Evolutionary conservation across 2,113 vertebrate genomes (phyloP).

Genomic region (Syrrhaptes paradoxus): DNA sequence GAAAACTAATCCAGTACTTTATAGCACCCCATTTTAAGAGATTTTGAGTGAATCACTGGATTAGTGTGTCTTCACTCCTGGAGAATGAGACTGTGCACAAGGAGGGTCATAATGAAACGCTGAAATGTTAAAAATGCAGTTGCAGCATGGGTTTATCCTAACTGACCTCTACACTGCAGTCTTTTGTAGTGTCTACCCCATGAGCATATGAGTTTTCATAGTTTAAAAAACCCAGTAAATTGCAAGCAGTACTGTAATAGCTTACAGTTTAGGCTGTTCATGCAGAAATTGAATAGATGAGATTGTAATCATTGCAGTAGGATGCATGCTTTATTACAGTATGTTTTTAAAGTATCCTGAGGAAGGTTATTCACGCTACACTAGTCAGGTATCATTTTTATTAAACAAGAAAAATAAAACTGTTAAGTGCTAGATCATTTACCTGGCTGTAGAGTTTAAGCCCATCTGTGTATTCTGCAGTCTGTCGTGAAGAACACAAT

Average conservation of each 20-base stretch:
- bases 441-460: background rate
- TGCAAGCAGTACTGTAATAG: background rate
- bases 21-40: background rate
- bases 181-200: background rate
- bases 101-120: background rate
- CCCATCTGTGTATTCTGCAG: background rate
- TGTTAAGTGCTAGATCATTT: conserved; percentile 2
- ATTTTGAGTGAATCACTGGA: background rate
- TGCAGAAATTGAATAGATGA: conserved; percentile 23
- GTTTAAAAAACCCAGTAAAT: background rate
- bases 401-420: conserved; percentile 59
- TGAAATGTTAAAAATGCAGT: background rate
- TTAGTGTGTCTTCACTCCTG: background rate
- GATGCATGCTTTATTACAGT: conserved; percentile 25
- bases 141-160: background rate
- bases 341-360: background rate
- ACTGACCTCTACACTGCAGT: background rate
- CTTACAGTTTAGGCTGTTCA: background rate
- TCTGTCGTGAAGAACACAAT: background rate
- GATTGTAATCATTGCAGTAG: conserved; percentile 44
- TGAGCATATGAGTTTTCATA: background rate
- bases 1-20: background rate
- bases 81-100: background rate
- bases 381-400: background rate
- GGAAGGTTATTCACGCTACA: conserved; percentile 41